A percentile compares a stretch with the other conserved stretches of the same genome.
Conservation (phyloP, 64 coral and sea anemone genomes). For the Dendronephthya gigantea region DNA sequence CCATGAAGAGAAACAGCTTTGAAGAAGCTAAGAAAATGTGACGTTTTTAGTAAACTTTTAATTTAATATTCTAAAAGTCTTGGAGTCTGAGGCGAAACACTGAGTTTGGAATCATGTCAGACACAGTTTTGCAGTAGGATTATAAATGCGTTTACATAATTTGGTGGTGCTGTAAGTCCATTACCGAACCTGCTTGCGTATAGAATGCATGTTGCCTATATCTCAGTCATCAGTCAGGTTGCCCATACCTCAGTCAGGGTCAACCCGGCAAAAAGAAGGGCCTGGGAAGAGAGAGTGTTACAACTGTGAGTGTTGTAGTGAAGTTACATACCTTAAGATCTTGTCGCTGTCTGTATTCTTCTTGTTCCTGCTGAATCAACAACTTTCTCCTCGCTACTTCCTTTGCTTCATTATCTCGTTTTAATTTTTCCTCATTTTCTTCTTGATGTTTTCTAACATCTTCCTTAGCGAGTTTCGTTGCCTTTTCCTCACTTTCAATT, state of each 20-base stretch:
- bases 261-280: no score
- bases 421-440: not conserved
- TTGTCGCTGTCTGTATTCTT: not conserved
- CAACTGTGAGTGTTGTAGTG: no score
- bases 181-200: no score
- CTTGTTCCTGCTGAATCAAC: not conserved
- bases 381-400: not conserved
- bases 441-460: not conserved
- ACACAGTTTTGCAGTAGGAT: no score
- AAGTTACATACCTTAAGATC: not conserved
- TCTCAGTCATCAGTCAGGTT: no score
- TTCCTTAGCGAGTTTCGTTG: not conserved
- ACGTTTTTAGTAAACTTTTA: not conserved
- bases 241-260: no score
- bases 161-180: no score
- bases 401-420: not conserved
- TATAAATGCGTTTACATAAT: no score
- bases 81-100: no score
- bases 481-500: not conserved
- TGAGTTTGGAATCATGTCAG: not conserved
- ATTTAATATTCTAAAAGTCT: not conserved
- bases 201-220: no score
- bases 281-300: no score
- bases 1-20: constrained; percentile 8
- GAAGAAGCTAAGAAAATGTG: not conserved